Base-by-base conservation (phyloP, 2,113 vertebrate genomes). In the Myiagra hebetior region DNA sequence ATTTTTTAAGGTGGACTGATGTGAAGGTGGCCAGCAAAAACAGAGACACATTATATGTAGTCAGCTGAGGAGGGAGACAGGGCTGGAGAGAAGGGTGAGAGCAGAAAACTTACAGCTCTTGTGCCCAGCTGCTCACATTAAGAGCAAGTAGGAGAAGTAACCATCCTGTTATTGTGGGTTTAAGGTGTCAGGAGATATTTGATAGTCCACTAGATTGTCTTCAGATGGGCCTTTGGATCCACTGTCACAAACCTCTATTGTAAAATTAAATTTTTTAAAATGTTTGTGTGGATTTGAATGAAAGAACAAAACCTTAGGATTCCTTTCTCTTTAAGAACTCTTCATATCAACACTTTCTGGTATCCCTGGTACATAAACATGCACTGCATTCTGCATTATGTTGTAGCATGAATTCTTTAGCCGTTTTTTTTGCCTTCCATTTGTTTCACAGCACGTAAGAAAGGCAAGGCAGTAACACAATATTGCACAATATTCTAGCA, bases 361-460 rank as follows among this genome's bases (percentile, higher is more conserved):
- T 57, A 41, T 47, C 26, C 28, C n/a, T 7, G 33, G 17, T 12
- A 52, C 1, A 5, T 21, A 82, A 79, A 84, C 26, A 74, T 4
- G 7, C 41, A 79, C 37, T 53, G 35, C 42, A 46, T 67, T 78
- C 55, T 59, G 14, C 22, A 23, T 35, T 26, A 44, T n/a, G 6
- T 15, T 59, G 20, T 17, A n/a, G 35, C 27, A 56, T 2, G 1
- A 82, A 60, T 42, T 56, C 52, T 64, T 85, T 16, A 82, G 64
- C 13, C 11, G 11, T 27, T 24, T 33, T 33, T 70, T 46, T 76
- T 50, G 37, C 33, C 47, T 57, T 80, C 59, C 21, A 22, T 53
- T 70, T 59, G 11, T 35, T 28, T 35, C 27, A 3, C 24, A 31
- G n/a, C 41, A 86, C 0, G 0, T 23, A 73, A 56, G 23, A 55